Base-by-base conservation (phyloP, 2,888 invertebrate species). In the Clusia tigrina region DNA sequence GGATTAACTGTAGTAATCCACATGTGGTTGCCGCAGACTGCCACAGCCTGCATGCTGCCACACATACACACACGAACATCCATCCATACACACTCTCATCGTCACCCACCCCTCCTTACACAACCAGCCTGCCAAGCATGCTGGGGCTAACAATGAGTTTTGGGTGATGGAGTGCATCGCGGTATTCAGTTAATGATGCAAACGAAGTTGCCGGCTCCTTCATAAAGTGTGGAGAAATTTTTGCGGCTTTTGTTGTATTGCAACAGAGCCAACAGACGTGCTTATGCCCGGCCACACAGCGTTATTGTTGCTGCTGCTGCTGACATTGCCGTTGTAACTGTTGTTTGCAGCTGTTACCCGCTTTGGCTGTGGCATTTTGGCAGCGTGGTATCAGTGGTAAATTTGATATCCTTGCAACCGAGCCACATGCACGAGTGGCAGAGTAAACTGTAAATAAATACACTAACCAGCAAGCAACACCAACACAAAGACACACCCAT, bases 1-100 rank as follows among this genome's bases (percentile, higher is more conserved):
- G 48, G 48, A 18, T 48, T 48, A 48, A 48, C 48, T 48, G 48
- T 22, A 48, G 48, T 20, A 48, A 48, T 48, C 22, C 48, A 48
- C 48, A 9, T 48, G n/a, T n/a, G 18, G 20, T 20, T 20, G 48
- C 48, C 48, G n/a, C n/a, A n/a, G n/a, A 48, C 48, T 48, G 42
- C 42, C 42, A n/a, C 42, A n/a, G 42, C 42, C 42, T n/a, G 42
- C 42, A 12, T 32, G 32, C 12, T 9, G 32, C 32, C 32, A 32
- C 12, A 9, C 32, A 6, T 6, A 6, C 32, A n/a, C n/a, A 32
- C 6, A 32, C 32, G 32, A 32, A 12, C 32, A 32, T 6, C 32
- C n/a, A n/a, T n/a, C n/a, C n/a, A n/a, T n/a, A n/a, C n/a, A n/a
- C n/a, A n/a, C n/a, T n/a, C n/a, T n/a, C n/a, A n/a, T n/a, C n/a